Evolutionary conservation across 1,140 invertebrate genomes (phyloP).

Genomic region (Drosophila murphyi): DNA sequence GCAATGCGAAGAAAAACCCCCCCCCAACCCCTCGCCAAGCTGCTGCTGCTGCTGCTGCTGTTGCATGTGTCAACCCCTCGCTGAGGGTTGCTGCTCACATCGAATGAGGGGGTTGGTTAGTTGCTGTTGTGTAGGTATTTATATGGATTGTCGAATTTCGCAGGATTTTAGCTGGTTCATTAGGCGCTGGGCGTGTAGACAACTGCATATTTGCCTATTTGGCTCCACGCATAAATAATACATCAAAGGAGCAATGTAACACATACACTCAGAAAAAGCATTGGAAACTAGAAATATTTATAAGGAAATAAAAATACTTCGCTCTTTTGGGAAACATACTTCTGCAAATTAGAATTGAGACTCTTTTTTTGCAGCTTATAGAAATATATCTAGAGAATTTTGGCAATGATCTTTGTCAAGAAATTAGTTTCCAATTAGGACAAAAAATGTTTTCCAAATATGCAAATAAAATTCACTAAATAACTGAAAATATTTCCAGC

Average conservation of each 20-base stretch:
- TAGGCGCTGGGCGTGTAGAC: slow-evolving; percentile 32
- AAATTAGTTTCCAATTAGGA: too few relatives aligned
- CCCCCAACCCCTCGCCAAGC: slow-evolving; percentile 2
- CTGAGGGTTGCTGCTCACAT: slow-evolving; percentile 1
- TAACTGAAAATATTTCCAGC: too few relatives aligned
- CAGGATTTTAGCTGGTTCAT: slow-evolving; percentile 66
- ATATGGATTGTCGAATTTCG: slow-evolving; percentile 65
- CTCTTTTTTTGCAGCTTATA: too few relatives aligned
- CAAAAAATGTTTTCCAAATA: too few relatives aligned
- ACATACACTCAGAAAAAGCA: too few relatives aligned
- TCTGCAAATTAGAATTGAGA: too few relatives aligned
- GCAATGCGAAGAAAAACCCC: slow-evolving; percentile 47
- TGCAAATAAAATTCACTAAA: too few relatives aligned
- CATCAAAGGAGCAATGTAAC: slow-evolving; percentile 40
- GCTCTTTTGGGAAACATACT: too few relatives aligned
- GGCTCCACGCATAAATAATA: slow-evolving; percentile 44
- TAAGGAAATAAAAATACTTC: too few relatives aligned
- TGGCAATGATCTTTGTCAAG: too few relatives aligned
- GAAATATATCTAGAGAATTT: too few relatives aligned
- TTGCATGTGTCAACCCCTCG: slow-evolving; percentile 51
- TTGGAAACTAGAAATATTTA: too few relatives aligned
- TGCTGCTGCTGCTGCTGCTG: slow-evolving; percentile 37
- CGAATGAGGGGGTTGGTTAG: slow-evolving; percentile 41
- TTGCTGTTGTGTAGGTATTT: slow-evolving; percentile 62
- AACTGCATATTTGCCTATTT: slow-evolving; percentile 38